Evolutionary conservation across 2,888 invertebrate genomes (phyloP).

Genomic region (Tanytarsus gracilentus): DNA sequence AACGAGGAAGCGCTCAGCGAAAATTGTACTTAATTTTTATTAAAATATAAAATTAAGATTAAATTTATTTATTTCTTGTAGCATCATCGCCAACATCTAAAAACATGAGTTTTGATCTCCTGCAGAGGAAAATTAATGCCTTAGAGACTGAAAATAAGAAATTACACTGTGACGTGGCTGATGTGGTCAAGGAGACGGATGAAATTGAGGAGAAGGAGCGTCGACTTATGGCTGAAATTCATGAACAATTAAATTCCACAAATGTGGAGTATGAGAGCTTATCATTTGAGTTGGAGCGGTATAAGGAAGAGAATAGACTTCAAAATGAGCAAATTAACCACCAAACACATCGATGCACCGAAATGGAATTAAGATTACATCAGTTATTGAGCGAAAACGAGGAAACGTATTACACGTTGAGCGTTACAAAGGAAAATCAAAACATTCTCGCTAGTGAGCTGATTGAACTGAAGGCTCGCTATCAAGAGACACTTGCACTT

Average conservation of each 20-base stretch:
- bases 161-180: constrained; percentile 69
- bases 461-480: constrained; percentile 78
- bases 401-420: constrained; percentile 70
- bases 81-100: constrained; percentile 53
- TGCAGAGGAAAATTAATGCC: constrained; percentile 74
- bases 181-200: constrained; percentile 73
- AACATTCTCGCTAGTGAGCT: constrained; percentile 82
- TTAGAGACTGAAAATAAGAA: constrained; percentile 86
- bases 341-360: constrained; percentile 59
- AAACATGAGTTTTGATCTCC: constrained; percentile 62
- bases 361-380: constrained; percentile 60
- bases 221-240: constrained; percentile 75
- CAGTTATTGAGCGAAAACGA: constrained; percentile 78
- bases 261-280: constrained; percentile 40
- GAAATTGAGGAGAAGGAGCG: constrained; percentile 84
- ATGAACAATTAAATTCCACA: constrained; percentile 53
- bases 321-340: constrained; percentile 78
- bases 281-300: constrained; percentile 60
- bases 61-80: constrained; percentile 29
- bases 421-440: constrained; percentile 86
- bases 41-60: constrained; percentile 46
- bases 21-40: constrained; percentile 53
- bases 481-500: constrained; percentile 76
- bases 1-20: constrained; percentile 60
- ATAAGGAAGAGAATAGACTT: constrained; percentile 68